Evolutionary conservation across 2,888 invertebrate genomes (phyloP).

Genomic region (Synanthedon vespiformis): DNA sequence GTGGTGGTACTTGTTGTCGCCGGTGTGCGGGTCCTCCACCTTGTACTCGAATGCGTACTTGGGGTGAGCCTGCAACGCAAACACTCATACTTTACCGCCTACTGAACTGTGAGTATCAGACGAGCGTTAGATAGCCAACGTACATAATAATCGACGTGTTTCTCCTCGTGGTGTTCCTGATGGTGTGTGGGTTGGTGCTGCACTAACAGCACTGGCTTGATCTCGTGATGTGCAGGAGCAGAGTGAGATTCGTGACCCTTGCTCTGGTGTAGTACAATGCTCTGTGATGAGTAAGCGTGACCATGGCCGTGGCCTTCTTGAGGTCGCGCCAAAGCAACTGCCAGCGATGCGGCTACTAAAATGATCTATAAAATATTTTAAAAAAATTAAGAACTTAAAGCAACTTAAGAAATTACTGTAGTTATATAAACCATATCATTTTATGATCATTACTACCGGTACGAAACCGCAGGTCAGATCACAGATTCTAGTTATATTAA

Average conservation of each 20-base stretch:
- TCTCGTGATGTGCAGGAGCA: conserved; percentile 7
- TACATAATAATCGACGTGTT: conserved; percentile 6
- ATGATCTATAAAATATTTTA: conserved; percentile 10
- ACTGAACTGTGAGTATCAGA: neutral
- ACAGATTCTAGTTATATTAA: too few relatives aligned
- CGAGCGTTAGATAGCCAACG: neutral
- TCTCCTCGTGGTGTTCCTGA: conserved; percentile 11
- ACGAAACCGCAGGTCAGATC: too few relatives aligned
- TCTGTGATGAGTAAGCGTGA: conserved; percentile 25
- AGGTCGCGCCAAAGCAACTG: conserved; percentile 18
- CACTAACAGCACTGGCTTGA: conserved; percentile 2
- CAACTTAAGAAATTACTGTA: too few relatives aligned
- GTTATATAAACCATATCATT: too few relatives aligned
- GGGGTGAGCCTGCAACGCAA: conserved; percentile 14
- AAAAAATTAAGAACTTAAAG: too few relatives aligned
- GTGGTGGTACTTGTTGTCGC: conserved; percentile 40
- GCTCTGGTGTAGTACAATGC: conserved; percentile 26
- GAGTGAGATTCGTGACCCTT: conserved; percentile 18
- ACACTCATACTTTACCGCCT: neutral
- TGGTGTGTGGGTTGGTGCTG: conserved; percentile 9
- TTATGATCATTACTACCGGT: too few relatives aligned
- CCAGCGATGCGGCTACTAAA: conserved; percentile 12
- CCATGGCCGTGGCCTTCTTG: conserved; percentile 19
- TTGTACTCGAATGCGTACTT: conserved; percentile 38
- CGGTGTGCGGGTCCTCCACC: conserved; percentile 46